These are phyloP conservation scores for Azorinus chamasolen DNA, from an alignment of 2,888 invertebrate species.

Conservation along the genomic window DNA sequence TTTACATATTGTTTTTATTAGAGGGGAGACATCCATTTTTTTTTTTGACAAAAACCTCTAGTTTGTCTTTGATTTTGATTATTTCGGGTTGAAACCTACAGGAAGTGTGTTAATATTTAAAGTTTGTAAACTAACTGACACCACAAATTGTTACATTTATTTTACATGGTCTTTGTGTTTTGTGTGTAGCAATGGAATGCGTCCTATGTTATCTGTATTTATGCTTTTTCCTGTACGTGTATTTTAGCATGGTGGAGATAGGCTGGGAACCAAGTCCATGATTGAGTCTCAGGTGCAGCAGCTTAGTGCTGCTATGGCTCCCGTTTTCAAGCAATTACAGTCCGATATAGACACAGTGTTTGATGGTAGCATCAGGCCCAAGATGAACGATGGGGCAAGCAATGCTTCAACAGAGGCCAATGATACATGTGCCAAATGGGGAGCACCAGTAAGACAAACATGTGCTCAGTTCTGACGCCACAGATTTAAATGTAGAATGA, in stretches of 20 bases:
- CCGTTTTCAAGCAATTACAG: conserved; percentile 42
- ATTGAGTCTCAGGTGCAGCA: conserved; percentile 55
- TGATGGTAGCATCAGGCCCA: conserved; percentile 57
- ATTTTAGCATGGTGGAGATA: background rate
- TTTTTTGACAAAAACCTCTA: no score
- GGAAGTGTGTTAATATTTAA: no score
- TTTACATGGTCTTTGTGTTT: no score
- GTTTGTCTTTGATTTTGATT: no score
- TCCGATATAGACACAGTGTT: conserved; percentile 58
- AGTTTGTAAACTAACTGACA: no score
- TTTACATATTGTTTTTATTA: no score
- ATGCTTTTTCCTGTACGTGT: background rate
- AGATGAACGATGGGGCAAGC: conserved; percentile 63
- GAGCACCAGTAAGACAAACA: conserved; percentile 61
- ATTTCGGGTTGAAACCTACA: no score
- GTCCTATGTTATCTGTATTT: no score
- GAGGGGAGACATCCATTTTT: no score
- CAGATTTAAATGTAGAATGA: background rate
- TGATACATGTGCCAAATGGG: conserved; percentile 70
- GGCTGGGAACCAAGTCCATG: conserved; percentile 26
- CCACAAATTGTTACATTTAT: no score
- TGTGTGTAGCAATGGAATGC: no score
- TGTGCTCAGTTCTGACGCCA: background rate
- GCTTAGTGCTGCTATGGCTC: conserved; percentile 31
- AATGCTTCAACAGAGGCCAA: conserved; percentile 58